Conservation (phyloP, 2,888 invertebrate species). For the Taphrorychus bicolor region DNA sequence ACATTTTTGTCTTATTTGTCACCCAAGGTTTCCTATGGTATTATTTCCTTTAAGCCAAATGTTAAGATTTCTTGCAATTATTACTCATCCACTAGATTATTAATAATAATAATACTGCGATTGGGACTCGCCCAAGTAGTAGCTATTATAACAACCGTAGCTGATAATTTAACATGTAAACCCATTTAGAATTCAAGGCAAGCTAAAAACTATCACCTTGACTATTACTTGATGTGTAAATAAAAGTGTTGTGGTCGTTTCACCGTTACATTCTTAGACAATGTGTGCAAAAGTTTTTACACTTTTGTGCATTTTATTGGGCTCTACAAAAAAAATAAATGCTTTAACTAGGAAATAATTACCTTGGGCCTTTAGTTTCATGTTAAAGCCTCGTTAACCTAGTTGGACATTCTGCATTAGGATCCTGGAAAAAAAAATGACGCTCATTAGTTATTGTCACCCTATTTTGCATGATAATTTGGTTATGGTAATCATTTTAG, state of each 20-base stretch:
- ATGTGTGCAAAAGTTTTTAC: background rate
- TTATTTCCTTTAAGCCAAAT: too few relatives aligned
- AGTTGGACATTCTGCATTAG: too few relatives aligned
- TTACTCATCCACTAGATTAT: background rate
- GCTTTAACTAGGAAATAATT: too few relatives aligned
- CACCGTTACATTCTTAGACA: background rate
- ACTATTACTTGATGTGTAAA: background rate
- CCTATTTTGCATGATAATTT: too few relatives aligned
- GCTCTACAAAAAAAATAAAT: too few relatives aligned
- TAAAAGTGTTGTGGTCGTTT: background rate
- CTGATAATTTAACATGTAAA: background rate
- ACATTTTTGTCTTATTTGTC: background rate
- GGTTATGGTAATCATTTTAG: too few relatives aligned
- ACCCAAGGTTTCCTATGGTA: too few relatives aligned
- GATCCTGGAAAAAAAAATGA: too few relatives aligned
- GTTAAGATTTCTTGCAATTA: background rate
- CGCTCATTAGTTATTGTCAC: too few relatives aligned
- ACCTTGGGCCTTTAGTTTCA: too few relatives aligned
- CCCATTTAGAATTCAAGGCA: constrained; percentile 1
- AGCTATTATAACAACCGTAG: background rate
- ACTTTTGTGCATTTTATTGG: background rate
- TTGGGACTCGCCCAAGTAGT: background rate
- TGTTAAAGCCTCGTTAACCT: too few relatives aligned
- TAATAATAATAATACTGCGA: background rate
- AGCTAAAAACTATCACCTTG: constrained; percentile 4